phyloP scores from a whole-genome alignment of 2,888 invertebrate genomes.

The Drosophila kokeensis region DNA sequence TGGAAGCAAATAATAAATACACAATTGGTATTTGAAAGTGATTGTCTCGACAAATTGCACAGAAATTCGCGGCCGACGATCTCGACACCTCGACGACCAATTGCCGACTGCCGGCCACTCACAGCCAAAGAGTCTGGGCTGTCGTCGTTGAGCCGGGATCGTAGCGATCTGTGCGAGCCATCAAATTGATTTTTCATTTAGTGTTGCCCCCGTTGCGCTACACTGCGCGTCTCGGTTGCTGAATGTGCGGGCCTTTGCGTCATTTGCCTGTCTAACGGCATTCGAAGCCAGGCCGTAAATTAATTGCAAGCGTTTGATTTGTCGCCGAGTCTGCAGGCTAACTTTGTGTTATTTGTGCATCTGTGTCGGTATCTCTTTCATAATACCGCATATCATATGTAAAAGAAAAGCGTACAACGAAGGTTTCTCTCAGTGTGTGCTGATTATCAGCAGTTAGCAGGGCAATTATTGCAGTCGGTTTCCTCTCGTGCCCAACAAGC shows the following conservation, averaged over 20 bases:
- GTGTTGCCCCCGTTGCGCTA: conserved; percentile 40
- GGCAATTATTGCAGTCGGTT: conserved; percentile 14
- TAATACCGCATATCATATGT: conserved; percentile 13
- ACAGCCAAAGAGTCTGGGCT: conserved; percentile 49
- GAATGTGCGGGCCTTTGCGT: conserved; percentile 27
- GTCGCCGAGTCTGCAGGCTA: conserved; percentile 27
- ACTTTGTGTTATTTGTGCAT: conserved; percentile 29
- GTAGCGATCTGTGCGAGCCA: conserved; percentile 56
- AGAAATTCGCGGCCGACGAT: conserved; percentile 27
- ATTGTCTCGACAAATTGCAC: not conserved
- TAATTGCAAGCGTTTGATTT: conserved; percentile 66
- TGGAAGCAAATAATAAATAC: conserved; percentile 4
- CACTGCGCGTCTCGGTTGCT: conserved; percentile 38
- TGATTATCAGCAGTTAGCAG: conserved; percentile 6
- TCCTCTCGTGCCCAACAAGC: conserved; percentile 64
- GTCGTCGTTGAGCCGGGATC: conserved; percentile 33
- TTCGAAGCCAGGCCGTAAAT: conserved; percentile 49
- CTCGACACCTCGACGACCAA: conserved; percentile 51
- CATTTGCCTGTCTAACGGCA: conserved; percentile 13
- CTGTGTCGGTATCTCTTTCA: conserved; percentile 31
- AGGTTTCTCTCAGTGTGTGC: conserved; percentile 59
- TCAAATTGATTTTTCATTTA: conserved; percentile 76
- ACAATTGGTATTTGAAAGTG: not conserved
- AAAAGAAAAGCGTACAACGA: not conserved
- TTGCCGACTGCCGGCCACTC: conserved; percentile 52